Conservation (phyloP, 2,888 invertebrate genomes). For the Polydrusus cervinus region DNA sequence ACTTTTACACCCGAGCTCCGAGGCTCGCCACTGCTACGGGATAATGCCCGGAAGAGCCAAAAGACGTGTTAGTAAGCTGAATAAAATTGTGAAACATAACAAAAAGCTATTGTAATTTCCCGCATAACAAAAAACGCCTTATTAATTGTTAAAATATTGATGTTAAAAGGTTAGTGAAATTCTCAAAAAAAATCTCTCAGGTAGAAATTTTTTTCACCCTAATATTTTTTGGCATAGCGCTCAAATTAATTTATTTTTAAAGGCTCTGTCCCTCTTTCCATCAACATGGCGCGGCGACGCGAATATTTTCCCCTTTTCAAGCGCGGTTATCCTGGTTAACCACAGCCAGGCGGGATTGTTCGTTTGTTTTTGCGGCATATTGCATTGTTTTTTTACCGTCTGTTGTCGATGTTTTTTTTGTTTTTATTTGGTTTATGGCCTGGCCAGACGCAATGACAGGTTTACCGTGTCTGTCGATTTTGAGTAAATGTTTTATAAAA, state of each 20-base stretch:
- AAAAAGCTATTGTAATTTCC: too few species aligned
- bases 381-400: slow-evolving; percentile 8
- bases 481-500: background rate
- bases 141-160: too few species aligned
- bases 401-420: slow-evolving; percentile 1
- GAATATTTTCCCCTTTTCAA: slow-evolving; percentile 1
- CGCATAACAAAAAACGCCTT: too few species aligned
- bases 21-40: too few species aligned
- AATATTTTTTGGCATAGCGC: too few species aligned
- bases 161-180: too few species aligned
- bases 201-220: too few species aligned
- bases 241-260: background rate
- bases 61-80: too few species aligned
- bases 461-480: background rate
- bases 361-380: slow-evolving; percentile 9
- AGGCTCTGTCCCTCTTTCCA: background rate
- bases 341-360: slow-evolving; percentile 7
- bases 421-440: background rate
- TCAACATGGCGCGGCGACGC: background rate
- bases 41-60: too few species aligned
- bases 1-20: too few species aligned
- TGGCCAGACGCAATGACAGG: background rate
- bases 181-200: too few species aligned
- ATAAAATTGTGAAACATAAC: too few species aligned
- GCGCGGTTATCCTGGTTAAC: slow-evolving; percentile 1